A percentile compares a stretch with the other conserved stretches of the same genome.
These are phyloP conservation scores for Passer domesticus DNA, from an alignment of 2,113 vertebrate species.

Conservation along the genomic window DNA sequence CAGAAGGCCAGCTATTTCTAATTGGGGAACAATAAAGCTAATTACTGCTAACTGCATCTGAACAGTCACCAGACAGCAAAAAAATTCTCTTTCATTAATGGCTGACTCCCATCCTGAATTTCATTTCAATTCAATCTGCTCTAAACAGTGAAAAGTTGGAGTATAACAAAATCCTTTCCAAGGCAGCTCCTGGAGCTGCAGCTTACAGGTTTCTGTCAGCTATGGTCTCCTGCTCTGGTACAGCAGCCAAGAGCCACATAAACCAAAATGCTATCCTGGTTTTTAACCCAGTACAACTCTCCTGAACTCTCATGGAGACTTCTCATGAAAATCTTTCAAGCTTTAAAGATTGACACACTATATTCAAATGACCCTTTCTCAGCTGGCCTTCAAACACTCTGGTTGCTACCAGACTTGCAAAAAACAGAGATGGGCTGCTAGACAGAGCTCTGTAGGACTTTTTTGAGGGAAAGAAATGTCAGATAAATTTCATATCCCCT, in stretches of 20 bases:
- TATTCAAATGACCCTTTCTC: background rate
- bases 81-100: conserved; percentile 5
- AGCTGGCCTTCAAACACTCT: background rate
- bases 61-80: conserved; percentile 16
- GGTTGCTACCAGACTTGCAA: background rate
- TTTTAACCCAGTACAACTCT: background rate
- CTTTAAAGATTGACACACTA: background rate
- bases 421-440: background rate
- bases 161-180: background rate
- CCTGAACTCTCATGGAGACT: background rate
- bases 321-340: background rate
- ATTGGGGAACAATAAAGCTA: background rate
- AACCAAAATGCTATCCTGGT: background rate
- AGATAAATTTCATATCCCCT: background rate
- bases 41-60: conserved; percentile 15
- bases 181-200: background rate
- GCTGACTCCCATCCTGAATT: conserved; percentile 32
- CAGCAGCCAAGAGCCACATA: background rate
- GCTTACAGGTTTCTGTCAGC: background rate
- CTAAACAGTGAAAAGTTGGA: background rate
- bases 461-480: background rate
- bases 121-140: conserved; percentile 9
- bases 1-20: background rate
- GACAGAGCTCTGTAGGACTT: background rate
- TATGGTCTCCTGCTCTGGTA: background rate